phyloP scores from a whole-genome alignment of 2,113 vertebrate genomes.

The Henicopernis longicauda region DNA sequence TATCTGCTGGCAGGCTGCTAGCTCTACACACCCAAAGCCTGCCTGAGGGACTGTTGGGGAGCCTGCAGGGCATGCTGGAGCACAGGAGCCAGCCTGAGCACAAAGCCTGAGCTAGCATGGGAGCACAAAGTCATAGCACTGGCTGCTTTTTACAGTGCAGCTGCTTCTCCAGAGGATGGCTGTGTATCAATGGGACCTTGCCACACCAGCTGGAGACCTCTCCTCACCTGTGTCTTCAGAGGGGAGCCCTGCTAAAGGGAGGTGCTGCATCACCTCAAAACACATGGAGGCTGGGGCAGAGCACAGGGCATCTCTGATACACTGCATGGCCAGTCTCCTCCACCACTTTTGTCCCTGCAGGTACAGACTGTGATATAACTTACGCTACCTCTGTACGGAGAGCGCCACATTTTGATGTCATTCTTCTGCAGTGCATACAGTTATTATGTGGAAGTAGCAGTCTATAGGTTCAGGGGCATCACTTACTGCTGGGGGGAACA shows the following conservation, averaged over 20 bases:
- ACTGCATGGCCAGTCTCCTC: not conserved
- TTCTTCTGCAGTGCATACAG: not conserved
- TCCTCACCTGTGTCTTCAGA: not conserved
- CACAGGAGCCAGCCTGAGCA: not conserved
- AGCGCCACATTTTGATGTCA: not conserved
- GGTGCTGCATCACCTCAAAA: not conserved
- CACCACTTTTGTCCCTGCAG: not conserved
- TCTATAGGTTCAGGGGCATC: not conserved
- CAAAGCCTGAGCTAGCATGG: not conserved
- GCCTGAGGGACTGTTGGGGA: not conserved
- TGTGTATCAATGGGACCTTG: not conserved
- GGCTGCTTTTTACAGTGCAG: not conserved
- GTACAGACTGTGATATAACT: not conserved
- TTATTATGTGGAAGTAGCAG: not conserved
- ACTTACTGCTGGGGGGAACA: not conserved
- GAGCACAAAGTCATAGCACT: not conserved
- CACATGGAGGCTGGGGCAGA: not conserved
- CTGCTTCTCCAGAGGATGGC: not conserved
- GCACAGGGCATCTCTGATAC: not conserved
- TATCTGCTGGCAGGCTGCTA: not conserved
- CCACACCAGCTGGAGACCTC: not conserved
- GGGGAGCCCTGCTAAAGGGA: not conserved
- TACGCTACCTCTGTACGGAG: not conserved
- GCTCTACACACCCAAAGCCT: not conserved
- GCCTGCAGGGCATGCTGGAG: not conserved